Percentiles rank a stretch among this genome's conserved stretches.
Evolutionary conservation across 2,113 vertebrate genomes (phyloP).

Genomic region (Xenopus laevis): DNA sequence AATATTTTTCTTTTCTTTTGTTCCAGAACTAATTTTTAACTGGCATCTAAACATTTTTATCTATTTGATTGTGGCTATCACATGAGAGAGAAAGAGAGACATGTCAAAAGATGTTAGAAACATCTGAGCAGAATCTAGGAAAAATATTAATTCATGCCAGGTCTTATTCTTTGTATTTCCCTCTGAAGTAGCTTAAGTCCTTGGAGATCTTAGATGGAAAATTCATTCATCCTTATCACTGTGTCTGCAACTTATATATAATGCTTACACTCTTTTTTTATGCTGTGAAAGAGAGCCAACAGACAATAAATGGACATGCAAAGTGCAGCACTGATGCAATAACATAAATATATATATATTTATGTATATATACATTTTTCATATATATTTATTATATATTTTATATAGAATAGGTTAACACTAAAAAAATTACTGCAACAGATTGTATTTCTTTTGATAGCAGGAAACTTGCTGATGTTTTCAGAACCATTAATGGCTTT

Average conservation of each 20-base stretch:
- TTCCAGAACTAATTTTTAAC: conserved; percentile 15
- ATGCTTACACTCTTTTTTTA: conserved; percentile 11
- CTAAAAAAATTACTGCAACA: too few species aligned
- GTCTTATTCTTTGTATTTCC: conserved; percentile 2
- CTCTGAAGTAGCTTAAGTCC: conserved; percentile 5
- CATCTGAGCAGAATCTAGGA: conserved; percentile 15
- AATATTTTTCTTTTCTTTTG: background rate
- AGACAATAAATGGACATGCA: background rate
- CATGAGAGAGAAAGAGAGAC: conserved; percentile 12
- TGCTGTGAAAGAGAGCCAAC: conserved; percentile 3
- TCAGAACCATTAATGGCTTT: too few species aligned
- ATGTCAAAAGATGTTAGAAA: conserved; percentile 27
- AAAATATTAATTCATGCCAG: conserved; percentile 24
- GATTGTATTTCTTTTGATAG: background rate
- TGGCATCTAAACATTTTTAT: conserved; percentile 14
- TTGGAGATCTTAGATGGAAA: conserved; percentile 6
- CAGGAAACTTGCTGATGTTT: background rate
- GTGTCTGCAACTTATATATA: conserved; percentile 14
- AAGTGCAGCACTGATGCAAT: too few species aligned
- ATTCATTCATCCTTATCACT: conserved; percentile 19
- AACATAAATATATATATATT: too few species aligned
- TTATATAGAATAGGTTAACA: too few species aligned
- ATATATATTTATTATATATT: too few species aligned
- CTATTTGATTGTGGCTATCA: conserved; percentile 20
- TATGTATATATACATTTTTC: too few species aligned